These are phyloP conservation scores for Lampropteryx suffumata DNA, from an alignment of 2,888 invertebrate genomes.

Conservation along the genomic window DNA sequence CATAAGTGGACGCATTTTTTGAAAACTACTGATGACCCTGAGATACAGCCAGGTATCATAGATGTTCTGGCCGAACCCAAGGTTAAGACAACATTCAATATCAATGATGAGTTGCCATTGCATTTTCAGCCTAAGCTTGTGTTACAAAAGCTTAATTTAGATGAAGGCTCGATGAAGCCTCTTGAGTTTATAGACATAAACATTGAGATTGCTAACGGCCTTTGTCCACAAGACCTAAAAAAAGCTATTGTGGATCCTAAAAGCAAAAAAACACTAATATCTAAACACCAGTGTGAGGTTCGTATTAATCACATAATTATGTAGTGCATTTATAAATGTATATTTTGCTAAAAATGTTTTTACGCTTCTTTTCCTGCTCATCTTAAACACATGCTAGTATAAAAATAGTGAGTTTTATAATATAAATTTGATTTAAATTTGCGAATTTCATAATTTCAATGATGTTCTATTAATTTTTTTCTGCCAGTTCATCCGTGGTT, in stretches of 20 bases:
- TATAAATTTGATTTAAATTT: no score
- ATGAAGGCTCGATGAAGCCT: constrained; percentile 13
- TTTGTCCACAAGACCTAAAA: constrained; percentile 32
- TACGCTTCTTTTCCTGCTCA: no score
- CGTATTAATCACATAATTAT: constrained; percentile 34
- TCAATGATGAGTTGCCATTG: constrained; percentile 52
- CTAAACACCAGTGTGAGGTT: constrained; percentile 62
- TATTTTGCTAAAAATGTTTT: no score
- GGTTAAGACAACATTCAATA: constrained; percentile 44
- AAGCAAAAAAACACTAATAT: constrained; percentile 59
- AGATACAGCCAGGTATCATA: constrained; percentile 27
- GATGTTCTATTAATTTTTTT: no score
- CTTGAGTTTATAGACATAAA: constrained; percentile 17
- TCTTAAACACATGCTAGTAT: no score
- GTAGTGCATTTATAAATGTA: neutral
- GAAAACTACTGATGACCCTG: constrained; percentile 53
- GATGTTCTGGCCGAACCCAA: neutral
- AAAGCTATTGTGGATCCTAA: constrained; percentile 51
- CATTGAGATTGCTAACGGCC: neutral
- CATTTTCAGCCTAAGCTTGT: constrained; percentile 53
- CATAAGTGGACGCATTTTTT: constrained; percentile 73
- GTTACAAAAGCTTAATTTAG: constrained; percentile 46
- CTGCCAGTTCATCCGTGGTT: no score
- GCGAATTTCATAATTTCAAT: no score
- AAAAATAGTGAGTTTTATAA: no score